phyloP scores from a whole-genome alignment of 1,140 invertebrate genomes.

The Anastatus disparis region DNA sequence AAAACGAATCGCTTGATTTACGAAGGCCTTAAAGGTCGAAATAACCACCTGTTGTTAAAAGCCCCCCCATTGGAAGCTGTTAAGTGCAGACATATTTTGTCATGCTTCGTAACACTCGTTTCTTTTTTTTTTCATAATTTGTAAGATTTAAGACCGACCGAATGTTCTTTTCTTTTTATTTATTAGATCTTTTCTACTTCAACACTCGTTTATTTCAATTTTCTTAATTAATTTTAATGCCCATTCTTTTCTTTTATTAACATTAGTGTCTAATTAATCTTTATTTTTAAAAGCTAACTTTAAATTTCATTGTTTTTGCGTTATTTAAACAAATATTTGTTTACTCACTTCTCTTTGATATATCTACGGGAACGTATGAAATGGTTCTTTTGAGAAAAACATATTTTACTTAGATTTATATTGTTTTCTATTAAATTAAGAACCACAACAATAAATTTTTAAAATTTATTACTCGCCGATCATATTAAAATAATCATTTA shows the following conservation, averaged over 20 bases:
- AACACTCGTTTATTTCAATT: not conserved
- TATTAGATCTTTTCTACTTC: not conserved
- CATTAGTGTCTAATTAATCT: too few species aligned
- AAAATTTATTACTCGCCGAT: not conserved
- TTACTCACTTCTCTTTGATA: too few species aligned
- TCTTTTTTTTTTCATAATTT: not conserved
- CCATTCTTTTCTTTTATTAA: not conserved
- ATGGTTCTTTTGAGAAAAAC: too few species aligned
- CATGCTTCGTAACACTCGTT: not conserved
- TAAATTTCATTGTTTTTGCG: not conserved
- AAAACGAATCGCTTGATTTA: constrained; percentile 39
- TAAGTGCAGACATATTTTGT: constrained; percentile 31
- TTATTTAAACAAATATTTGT: too few species aligned
- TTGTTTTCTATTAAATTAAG: too few species aligned
- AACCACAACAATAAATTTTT: not conserved
- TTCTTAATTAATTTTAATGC: not conserved
- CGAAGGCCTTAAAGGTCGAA: constrained; percentile 32
- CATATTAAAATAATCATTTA: constrained; percentile 16
- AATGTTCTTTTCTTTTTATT: not conserved
- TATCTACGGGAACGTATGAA: too few species aligned
- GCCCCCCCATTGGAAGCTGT: not conserved
- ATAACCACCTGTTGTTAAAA: constrained; percentile 37
- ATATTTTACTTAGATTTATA: too few species aligned
- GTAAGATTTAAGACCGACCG: not conserved
- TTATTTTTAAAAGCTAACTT: not conserved